These are phyloP conservation scores for Microplitis manilae DNA, from an alignment of 2,888 invertebrate genomes.

Conservation along the genomic window DNA sequence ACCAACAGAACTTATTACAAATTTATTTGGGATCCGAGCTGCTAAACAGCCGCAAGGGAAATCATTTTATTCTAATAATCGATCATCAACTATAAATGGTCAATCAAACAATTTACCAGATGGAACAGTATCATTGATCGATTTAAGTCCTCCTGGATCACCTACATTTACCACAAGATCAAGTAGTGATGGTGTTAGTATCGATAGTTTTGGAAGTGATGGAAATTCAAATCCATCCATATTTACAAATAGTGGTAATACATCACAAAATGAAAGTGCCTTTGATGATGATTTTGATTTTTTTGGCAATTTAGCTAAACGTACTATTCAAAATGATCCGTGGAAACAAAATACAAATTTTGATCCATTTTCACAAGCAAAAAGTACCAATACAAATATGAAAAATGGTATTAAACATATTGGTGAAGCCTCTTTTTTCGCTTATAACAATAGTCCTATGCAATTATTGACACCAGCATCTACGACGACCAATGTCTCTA, in stretches of 20 bases:
- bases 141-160: constrained; percentile 83
- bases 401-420: constrained; percentile 54
- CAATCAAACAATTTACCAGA: constrained; percentile 52
- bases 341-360: constrained; percentile 69
- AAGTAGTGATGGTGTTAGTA: constrained; percentile 82
- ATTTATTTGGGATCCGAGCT: constrained; percentile 60
- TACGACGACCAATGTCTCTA: constrained; percentile 43
- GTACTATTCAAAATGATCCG: constrained; percentile 73
- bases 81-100: constrained; percentile 40
- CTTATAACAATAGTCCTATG: constrained; percentile 54
- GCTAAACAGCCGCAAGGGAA: constrained; percentile 42
- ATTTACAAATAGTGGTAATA: constrained; percentile 76
- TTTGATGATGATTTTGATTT: constrained; percentile 89
- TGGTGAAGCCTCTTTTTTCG: constrained; percentile 62
- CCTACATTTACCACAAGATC: constrained; percentile 83
- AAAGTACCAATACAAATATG: constrained; percentile 45
- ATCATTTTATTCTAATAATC: constrained; percentile 43
- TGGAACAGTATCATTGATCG: constrained; percentile 76
- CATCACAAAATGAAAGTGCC: constrained; percentile 83
- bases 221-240: constrained; percentile 77
- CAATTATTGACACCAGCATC: constrained; percentile 23
- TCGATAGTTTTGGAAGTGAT: constrained; percentile 84
- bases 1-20: constrained; percentile 66
- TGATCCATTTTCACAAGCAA: constrained; percentile 76
- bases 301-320: constrained; percentile 75